phyloP scores from a whole-genome alignment of 1,140 invertebrate genomes.

The Zaprionus nigranus region DNA sequence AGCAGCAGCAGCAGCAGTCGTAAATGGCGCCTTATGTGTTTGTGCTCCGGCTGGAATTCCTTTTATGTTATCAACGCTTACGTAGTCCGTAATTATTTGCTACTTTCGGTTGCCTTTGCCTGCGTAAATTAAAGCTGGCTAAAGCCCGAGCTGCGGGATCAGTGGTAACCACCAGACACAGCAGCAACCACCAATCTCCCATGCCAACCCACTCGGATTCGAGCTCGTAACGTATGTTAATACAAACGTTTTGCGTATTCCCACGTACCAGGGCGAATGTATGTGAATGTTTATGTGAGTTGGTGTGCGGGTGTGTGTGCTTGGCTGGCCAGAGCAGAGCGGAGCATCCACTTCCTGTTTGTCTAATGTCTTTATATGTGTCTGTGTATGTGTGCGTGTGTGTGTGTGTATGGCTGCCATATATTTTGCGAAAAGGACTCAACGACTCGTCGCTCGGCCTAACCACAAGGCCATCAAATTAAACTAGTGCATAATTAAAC shows the following conservation, averaged over 20 bases:
- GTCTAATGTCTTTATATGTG: constrained; percentile 56
- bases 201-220: background rate
- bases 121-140: constrained; percentile 75
- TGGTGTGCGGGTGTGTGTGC: background rate
- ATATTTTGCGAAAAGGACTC: constrained; percentile 46
- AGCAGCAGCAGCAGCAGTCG: constrained; percentile 2
- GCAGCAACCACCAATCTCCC: background rate
- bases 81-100: constrained; percentile 72
- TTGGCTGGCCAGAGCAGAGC: constrained; percentile 18
- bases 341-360: constrained; percentile 43
- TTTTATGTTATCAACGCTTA: constrained; percentile 76
- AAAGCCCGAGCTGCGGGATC: constrained; percentile 22
- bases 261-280: constrained; percentile 25
- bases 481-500: constrained; percentile 84
- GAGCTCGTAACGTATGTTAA: constrained; percentile 56
- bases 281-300: constrained; percentile 4
- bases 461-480: constrained; percentile 81
- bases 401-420: too few relatives aligned
- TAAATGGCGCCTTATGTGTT: constrained; percentile 43
- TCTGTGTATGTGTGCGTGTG: background rate
- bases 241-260: constrained; percentile 58
- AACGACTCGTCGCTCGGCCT: constrained; percentile 30
- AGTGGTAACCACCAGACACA: constrained; percentile 1
- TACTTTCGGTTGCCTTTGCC: constrained; percentile 68
- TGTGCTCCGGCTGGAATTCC: constrained; percentile 62